These are phyloP conservation scores for Drosophila anceps DNA, from an alignment of 2,888 invertebrate genomes.

Conservation along the genomic window DNA sequence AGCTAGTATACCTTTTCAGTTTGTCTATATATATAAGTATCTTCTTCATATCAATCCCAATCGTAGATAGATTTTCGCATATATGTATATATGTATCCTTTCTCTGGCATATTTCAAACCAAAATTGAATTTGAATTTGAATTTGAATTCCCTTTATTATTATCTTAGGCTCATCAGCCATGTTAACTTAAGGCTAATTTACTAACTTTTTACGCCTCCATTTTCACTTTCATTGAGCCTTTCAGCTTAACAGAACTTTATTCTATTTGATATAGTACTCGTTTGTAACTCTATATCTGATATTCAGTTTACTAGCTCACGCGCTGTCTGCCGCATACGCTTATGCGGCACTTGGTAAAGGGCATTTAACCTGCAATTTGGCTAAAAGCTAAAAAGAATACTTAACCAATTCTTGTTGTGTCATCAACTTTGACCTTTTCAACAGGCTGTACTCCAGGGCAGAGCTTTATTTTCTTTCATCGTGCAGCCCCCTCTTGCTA, in stretches of 20 bases:
- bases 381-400: neutral
- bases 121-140: neutral
- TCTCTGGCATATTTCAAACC: no score
- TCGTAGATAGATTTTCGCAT: no score
- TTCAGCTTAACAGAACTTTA: neutral
- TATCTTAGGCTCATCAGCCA: neutral
- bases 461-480: constrained; percentile 15
- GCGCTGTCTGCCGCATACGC: neutral
- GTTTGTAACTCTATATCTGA: neutral
- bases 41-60: no score
- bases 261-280: no score
- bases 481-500: neutral
- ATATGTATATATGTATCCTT: no score
- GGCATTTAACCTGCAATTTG: constrained; percentile 11
- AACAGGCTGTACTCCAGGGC: constrained; percentile 49
- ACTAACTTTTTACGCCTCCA: neutral
- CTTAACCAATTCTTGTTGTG: constrained; percentile 32
- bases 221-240: neutral
- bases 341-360: neutral
- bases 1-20: no score
- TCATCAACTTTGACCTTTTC: constrained; percentile 69
- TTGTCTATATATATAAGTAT: no score
- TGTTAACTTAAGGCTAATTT: neutral
- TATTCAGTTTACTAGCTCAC: neutral
- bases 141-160: neutral